phyloP scores from a whole-genome alignment of 2,797 vertebrate genomes.

The Aphelocoma californica region DNA sequence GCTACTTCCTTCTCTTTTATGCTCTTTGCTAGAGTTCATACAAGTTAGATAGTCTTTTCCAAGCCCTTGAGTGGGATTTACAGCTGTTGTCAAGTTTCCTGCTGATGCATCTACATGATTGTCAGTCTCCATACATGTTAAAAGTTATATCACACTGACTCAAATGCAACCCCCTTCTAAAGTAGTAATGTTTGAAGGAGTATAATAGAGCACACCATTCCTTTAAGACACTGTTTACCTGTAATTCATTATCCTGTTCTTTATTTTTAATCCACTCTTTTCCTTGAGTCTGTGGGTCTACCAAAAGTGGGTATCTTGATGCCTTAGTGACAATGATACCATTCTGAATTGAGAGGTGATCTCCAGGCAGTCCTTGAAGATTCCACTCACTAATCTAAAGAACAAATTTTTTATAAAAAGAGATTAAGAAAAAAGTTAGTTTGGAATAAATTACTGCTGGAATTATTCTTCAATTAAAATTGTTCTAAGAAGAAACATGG shows the following conservation, averaged over 20 bases:
- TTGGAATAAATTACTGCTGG: background rate
- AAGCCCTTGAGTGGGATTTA: background rate
- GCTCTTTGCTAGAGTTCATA: background rate
- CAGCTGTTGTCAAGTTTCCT: background rate
- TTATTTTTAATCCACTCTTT: slow-evolving; percentile 80
- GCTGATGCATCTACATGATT: background rate
- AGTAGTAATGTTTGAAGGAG: background rate
- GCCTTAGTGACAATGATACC: slow-evolving; percentile 81
- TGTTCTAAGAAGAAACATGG: background rate
- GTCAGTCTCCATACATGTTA: background rate
- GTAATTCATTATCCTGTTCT: slow-evolving; percentile 76
- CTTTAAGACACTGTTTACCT: slow-evolving; percentile 54
- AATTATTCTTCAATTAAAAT: background rate
- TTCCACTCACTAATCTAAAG: slow-evolving; percentile 78
- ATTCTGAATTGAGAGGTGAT: slow-evolving; percentile 80
- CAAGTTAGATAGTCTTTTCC: background rate
- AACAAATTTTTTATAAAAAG: background rate
- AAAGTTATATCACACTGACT: background rate
- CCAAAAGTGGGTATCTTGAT: slow-evolving; percentile 77
- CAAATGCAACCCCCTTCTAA: background rate
- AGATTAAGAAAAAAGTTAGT: background rate
- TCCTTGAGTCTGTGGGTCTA: slow-evolving; percentile 80
- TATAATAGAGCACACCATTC: background rate
- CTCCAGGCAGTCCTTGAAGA: slow-evolving; percentile 78
- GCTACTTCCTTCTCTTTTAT: background rate